These are phyloP conservation scores for Eugnorisma glareosa DNA, from an alignment of 2,888 invertebrate species.

Conservation along the genomic window DNA sequence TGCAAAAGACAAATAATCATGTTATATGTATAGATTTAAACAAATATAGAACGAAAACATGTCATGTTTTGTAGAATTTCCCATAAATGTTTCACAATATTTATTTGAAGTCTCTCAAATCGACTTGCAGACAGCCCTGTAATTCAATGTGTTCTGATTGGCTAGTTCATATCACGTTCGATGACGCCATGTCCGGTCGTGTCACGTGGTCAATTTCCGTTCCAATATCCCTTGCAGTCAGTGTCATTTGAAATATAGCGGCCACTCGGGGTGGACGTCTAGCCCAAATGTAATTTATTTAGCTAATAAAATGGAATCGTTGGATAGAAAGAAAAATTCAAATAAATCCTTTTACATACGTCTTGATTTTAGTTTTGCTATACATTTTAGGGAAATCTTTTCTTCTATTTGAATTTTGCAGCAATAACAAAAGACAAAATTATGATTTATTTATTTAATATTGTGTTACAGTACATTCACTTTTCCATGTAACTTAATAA, in stretches of 20 bases:
- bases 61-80: neutral
- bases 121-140: conserved; percentile 67
- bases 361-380: neutral
- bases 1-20: conserved; percentile 70
- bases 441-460: neutral
- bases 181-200: conserved; percentile 84
- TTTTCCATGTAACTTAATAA: neutral
- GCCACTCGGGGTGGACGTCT: conserved; percentile 58
- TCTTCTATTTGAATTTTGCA: no score
- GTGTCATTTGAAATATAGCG: conserved; percentile 70
- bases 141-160: conserved; percentile 87
- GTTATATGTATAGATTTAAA: no score
- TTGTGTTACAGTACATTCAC: neutral
- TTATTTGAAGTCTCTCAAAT: neutral
- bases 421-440: neutral
- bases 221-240: conserved; percentile 84
- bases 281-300: conserved; percentile 54
- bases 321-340: conserved; percentile 1
- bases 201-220: conserved; percentile 88
- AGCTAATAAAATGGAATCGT: conserved; percentile 32
- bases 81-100: neutral
- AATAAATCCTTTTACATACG: neutral
- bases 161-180: conserved; percentile 84
- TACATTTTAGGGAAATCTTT: neutral
- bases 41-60: neutral